Base-by-base conservation (phyloP, 2,113 vertebrate genomes). In the Cervus canadensis region DNA sequence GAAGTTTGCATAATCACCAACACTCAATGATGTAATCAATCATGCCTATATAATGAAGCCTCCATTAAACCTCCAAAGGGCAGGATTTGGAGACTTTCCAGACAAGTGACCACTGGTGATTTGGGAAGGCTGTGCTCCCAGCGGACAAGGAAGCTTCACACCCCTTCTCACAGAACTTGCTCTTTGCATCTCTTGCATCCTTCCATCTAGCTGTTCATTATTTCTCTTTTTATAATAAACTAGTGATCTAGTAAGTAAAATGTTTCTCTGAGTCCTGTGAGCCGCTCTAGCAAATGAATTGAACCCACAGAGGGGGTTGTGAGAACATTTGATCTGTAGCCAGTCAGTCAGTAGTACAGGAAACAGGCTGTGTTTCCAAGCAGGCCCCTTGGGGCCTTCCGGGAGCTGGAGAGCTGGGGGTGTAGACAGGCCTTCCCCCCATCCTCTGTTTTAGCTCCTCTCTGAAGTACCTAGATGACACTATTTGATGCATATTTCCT, bases 381-480 rank as follows among this genome's bases (percentile, higher is more conserved):
- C 36, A 43, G 71, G 71, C 25, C 5, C 21, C 36, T 7, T 74
- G 71, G 71, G 36, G 21, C 67, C n/a, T 74, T 36, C n/a, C 0
- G 0, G 36, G 5, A 17, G 64, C n/a, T 71, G 17, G n/a, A 71
- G 17, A 71, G n/a, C 4, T 0, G 1, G 17, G 33, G 30, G 17
- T n/a, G 17, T 71, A 12, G n/a, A 25, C 36, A 74, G 36, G 71
- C 71, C n/a, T 43, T 43, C 11, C 36, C 67, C 11, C 11, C 0
- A 19, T 43, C 36, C 21, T 74, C 36, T 74, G 71, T 43, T 74
- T 43, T 74, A 74, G 36, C 71, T 74, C 71, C 6, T 25, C 21
- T 74, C 36, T 14, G 36, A 74, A 26, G 36, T 25, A 74, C 21
- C 71, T 74, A 43, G 36, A 74, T 43, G 19, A 12, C 67, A 7